Base-by-base conservation (phyloP, 2,888 invertebrate genomes). In the Scaptomyza tumidula region DNA sequence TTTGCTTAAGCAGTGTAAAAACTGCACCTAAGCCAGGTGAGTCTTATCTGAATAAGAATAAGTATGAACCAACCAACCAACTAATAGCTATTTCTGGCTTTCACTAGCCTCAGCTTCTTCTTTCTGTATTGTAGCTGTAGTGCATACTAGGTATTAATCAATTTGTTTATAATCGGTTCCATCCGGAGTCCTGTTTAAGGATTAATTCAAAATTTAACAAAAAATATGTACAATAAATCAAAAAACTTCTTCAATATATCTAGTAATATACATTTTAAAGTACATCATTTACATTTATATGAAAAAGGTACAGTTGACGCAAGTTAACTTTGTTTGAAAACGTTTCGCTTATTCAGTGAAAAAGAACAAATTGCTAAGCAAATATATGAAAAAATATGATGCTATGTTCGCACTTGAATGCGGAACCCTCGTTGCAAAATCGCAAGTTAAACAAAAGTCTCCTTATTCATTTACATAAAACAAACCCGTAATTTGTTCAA, bases 391-490 rank as follows among this genome's bases (percentile, higher is more conserved):
- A 35, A 24, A 3, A 7, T 24, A 9, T 41, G 14, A 41, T 41
- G 39, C 39, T 9, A 14, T 41, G 14, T 41, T 41, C 39, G 16
- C 39, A 41, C 39, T 41, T 35, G 10, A 11, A 39, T 52, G 39
- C 24, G 11, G 6, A n/a, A 50, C 11, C 41, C 46, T 48, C 13
- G 35, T 41, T 49, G 7, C 11, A 57, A n/a, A 77, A 73, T 73
- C 60, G 43, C 50, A 63, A 70, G 61, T 61, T 53, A 78, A 77
- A 77, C 75, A 78, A 75, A 78, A 63, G 31, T 50, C 50, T 55
- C 53, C 58, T 33, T 53, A 31, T 61, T 52, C 73, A 80, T 80
- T 80, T 78, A 67, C 77, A 80, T 80, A 80, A 70, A 76, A 48
- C 67, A 66, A 59, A 46, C 44, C 14, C 60, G 60, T 73, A 80